Evolutionary conservation across 2,888 invertebrate genomes (phyloP).

Genomic region (Acronicta psi): DNA sequence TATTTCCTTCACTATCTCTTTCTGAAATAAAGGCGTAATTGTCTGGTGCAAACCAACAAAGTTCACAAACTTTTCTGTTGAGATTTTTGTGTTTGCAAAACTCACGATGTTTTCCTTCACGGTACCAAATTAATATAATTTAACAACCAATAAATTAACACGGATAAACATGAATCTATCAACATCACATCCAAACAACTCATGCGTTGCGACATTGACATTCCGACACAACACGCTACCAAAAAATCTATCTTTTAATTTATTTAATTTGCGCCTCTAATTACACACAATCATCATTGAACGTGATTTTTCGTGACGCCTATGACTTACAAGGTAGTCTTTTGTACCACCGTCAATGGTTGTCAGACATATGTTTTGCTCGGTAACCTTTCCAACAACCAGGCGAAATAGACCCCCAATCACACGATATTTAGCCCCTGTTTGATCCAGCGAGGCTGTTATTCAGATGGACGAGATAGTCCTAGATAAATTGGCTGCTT

Average conservation of each 20-base stretch:
- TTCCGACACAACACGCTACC: slow-evolving; percentile 71
- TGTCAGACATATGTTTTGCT: slow-evolving; percentile 79
- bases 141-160: slow-evolving; percentile 11
- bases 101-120: slow-evolving; percentile 1
- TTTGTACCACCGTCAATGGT: slow-evolving; percentile 82
- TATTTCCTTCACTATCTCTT: too few species aligned
- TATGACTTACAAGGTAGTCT: slow-evolving; percentile 86
- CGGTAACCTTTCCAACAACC: slow-evolving; percentile 75
- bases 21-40: too few species aligned
- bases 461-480: slow-evolving; percentile 61
- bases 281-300: slow-evolving; percentile 81
- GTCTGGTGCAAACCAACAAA: too few species aligned
- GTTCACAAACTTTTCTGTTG: too few species aligned
- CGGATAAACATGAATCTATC: slow-evolving; percentile 20
- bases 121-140: slow-evolving; percentile 12
- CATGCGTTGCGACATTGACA: slow-evolving; percentile 77
- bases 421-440: slow-evolving; percentile 52
- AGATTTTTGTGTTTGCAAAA: not conserved
- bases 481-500: slow-evolving; percentile 62
- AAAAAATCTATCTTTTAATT: slow-evolving; percentile 77
- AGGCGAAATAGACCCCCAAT: slow-evolving; percentile 58
- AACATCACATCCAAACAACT: slow-evolving; percentile 21
- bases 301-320: slow-evolving; percentile 79
- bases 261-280: slow-evolving; percentile 85
- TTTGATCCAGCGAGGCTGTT: slow-evolving; percentile 21